Evolutionary conservation across 2,113 vertebrate genomes (phyloP).

Genomic region (Pelusios castaneus): DNA sequence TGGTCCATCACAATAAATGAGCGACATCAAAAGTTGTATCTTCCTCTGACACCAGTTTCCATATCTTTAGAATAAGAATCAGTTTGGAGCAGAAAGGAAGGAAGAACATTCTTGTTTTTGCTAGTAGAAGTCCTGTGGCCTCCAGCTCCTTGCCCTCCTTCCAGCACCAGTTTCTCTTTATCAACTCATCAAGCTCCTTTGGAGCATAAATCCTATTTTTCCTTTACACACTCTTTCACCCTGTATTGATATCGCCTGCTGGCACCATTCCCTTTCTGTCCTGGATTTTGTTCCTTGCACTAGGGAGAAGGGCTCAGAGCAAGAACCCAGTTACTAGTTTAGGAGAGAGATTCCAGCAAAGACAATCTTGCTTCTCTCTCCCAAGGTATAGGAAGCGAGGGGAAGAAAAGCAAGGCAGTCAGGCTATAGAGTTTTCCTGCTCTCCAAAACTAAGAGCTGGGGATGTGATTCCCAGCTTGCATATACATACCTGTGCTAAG

Average conservation of each 20-base stretch:
- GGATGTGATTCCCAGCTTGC: not conserved
- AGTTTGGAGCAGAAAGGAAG: not conserved
- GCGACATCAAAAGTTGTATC: not conserved
- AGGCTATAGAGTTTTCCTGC: not conserved
- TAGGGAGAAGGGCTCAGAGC: not conserved
- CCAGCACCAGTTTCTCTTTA: not conserved
- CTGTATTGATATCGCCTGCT: not conserved
- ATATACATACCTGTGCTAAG: not conserved
- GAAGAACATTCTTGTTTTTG: not conserved
- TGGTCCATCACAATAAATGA: not conserved
- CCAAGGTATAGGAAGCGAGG: not conserved
- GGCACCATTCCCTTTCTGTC: not conserved
- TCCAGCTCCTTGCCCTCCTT: not conserved
- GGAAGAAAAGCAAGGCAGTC: not conserved
- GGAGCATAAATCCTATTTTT: not conserved
- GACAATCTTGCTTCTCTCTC: not conserved
- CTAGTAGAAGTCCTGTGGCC: not conserved
- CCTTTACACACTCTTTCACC: not conserved
- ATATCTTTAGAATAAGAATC: not conserved
- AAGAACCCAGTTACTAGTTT: not conserved
- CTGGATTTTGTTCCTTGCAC: accelerated
- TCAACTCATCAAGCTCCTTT: not conserved
- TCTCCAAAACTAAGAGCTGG: not conserved
- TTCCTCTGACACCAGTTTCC: not conserved
- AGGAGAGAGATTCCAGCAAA: not conserved